Percentiles rank a stretch among this genome's conserved stretches.
phyloP scores from a whole-genome alignment of 2,797 vertebrate genomes.

The Sebastes jordani region DNA sequence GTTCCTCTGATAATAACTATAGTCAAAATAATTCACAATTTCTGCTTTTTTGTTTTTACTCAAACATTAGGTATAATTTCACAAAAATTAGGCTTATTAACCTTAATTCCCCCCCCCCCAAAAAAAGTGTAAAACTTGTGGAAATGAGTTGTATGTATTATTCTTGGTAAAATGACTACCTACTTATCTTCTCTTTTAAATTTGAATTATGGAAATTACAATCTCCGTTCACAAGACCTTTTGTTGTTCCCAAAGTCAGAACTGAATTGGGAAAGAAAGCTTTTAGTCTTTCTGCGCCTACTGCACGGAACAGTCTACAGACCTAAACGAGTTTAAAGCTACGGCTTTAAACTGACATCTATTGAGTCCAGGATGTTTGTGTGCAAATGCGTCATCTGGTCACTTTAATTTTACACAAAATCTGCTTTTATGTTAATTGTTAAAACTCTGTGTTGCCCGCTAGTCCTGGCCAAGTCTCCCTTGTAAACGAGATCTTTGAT shows the following conservation, averaged over 20 bases:
- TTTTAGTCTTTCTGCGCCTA: neutral
- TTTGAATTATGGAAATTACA: no score
- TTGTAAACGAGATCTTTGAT: neutral
- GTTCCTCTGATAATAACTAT: no score
- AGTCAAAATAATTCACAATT: no score
- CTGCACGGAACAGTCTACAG: neutral
- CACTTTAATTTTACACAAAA: neutral
- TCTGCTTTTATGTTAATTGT: neutral
- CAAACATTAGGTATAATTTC: no score
- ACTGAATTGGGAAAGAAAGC: neutral
- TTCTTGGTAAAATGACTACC: neutral
- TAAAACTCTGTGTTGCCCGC: neutral
- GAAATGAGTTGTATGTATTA: no score
- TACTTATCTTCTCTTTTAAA: no score
- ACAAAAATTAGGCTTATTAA: no score
- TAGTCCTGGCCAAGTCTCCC: neutral
- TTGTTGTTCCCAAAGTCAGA: no score
- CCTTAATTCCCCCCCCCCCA: fast-evolving
- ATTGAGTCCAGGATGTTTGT: neutral
- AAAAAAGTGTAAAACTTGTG: no score
- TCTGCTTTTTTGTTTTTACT: no score
- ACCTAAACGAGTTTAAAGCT: neutral
- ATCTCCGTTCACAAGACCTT: no score
- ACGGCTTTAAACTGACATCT: neutral
- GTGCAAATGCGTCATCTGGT: neutral